Evolutionary conservation across 2,888 invertebrate species (phyloP), one percentile per base, ranked within the genome.

Genomic region (Hypercompe scribonia): DNA sequence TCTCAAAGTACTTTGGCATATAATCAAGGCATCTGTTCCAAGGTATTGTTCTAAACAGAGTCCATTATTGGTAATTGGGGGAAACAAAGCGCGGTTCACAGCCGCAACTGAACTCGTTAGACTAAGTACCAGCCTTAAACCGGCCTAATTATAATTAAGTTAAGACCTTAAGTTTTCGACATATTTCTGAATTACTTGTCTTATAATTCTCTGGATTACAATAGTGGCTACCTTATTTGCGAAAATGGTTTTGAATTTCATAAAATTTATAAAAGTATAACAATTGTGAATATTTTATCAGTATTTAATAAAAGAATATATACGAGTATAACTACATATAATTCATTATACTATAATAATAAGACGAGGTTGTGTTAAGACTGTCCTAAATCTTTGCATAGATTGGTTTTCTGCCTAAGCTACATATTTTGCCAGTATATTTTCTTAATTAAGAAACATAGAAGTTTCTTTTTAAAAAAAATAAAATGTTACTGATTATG

Each of bases 61-160:
- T 64, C 73, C 76, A 70, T 81, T 81, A 78, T 77, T 76, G 66
- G 75, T 73, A 78, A 85, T 82, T 81, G 75, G 75, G 75, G 61
- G 73, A 79, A 73, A 87, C 87, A 87, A 86, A 82, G 76, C 78
- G 71, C 73, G 81, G 84, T 86, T 87, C 85, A 86, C 67, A 67
- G 79, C 74, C 79, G 66, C 81, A 79, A 46, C 50, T 50, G 67
- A 46, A 33, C 13, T 68, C 50, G 72, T 76, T 76, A 76, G 46
- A 70, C n/a, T 76, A 64, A 80, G 72, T 54, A 76, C 74, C 3
- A 31, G 68, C 71, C 65, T 72, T 77, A 80, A 78, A 78, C 58
- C 73, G 65, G 69, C 74, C 66, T 80, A 75, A 80, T 83, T 83
- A 75, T 77, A 75, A 74, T 70, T 79, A 81, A 72, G 74, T 79